A percentile compares a stretch with the other conserved stretches of the same genome.
Conservation (phyloP, 1,140 invertebrate genomes). For the Oncopodura yosiiana region DNA sequence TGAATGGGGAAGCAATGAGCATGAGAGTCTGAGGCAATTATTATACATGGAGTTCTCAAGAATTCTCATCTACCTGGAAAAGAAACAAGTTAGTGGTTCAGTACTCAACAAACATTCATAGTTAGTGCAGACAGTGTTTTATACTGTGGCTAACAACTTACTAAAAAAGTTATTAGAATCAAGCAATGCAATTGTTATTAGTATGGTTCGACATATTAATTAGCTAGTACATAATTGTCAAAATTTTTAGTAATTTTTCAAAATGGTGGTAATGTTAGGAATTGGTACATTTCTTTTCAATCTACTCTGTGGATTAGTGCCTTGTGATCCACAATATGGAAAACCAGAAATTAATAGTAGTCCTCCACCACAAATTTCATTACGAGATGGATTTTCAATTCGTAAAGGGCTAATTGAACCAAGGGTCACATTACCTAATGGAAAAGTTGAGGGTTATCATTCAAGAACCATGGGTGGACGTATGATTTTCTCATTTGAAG, state of each 20-base stretch:
- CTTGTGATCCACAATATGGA: constrained; percentile 15
- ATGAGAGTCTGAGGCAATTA: too few relatives aligned
- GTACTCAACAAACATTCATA: too few relatives aligned
- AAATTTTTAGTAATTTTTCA: not conserved
- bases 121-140: too few relatives aligned
- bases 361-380: not conserved
- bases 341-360: constrained; percentile 2
- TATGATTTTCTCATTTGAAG: constrained; percentile 21
- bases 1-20: too few relatives aligned
- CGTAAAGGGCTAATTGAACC: not conserved
- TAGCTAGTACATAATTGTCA: too few relatives aligned
- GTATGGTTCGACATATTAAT: too few relatives aligned
- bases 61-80: too few relatives aligned
- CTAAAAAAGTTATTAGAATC: too few relatives aligned
- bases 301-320: constrained; percentile 19
- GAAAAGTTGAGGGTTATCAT: constrained; percentile 16
- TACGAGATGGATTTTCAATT: not conserved
- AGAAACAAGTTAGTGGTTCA: too few relatives aligned
- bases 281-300: constrained; percentile 16
- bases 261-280: constrained; percentile 7
- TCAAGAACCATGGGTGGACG: constrained; percentile 9
- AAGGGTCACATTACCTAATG: constrained; percentile 2
- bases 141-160: too few relatives aligned
- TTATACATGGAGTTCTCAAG: too few relatives aligned
- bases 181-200: too few relatives aligned